phyloP scores from a whole-genome alignment of 2,113 vertebrate species.

The Corvus cornix region DNA sequence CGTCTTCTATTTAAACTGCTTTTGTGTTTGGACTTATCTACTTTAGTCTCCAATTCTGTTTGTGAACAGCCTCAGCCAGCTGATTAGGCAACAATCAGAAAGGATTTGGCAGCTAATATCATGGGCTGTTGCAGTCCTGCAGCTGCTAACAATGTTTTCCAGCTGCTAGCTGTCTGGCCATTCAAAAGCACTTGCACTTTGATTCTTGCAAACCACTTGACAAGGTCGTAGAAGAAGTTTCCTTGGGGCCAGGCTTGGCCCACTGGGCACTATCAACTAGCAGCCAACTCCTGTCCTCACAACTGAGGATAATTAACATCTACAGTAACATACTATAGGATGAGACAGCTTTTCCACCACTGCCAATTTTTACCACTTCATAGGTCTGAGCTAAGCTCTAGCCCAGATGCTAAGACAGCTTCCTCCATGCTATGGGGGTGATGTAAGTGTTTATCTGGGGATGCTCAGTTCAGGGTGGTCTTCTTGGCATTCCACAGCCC shows the following conservation, averaged over 20 bases:
- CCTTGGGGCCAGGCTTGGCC: background rate
- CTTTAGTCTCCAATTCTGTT: background rate
- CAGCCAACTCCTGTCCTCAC: background rate
- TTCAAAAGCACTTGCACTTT: background rate
- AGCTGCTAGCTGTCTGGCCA: slow-evolving; percentile 32
- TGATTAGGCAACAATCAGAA: slow-evolving; percentile 37
- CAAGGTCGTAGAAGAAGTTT: background rate
- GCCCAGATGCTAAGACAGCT: background rate
- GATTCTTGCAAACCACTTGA: background rate
- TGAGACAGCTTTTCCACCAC: background rate
- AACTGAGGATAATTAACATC: background rate
- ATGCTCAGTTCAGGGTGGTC: background rate
- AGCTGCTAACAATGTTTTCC: slow-evolving; percentile 38
- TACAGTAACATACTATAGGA: background rate
- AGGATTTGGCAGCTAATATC: slow-evolving; percentile 29
- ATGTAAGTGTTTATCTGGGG: background rate
- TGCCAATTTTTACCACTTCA: background rate
- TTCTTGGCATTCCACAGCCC: background rate
- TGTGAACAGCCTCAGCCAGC: background rate
- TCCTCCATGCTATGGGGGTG: background rate
- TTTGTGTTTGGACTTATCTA: background rate
- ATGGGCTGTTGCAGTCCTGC: background rate
- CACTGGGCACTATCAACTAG: background rate
- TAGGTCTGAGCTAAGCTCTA: background rate
- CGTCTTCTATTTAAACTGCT: background rate